phyloP scores from a whole-genome alignment of 92 coral and sea anemone species.

The Epizoanthus stellaris region DNA sequence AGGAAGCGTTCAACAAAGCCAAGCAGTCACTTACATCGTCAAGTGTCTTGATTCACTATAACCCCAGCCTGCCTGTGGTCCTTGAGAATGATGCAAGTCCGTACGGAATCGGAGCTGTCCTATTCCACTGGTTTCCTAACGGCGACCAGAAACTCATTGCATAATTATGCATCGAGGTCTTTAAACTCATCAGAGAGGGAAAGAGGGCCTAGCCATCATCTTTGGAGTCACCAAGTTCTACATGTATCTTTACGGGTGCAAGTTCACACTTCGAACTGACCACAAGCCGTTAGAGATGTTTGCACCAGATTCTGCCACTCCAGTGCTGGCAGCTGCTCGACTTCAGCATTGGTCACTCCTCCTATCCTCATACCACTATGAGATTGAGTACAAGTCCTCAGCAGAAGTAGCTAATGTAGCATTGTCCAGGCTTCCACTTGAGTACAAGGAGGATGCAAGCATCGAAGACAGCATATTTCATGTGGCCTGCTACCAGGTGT shows the following conservation, averaged over 20 bases:
- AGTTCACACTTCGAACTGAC: constrained; percentile 60
- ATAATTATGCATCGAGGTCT: constrained; percentile 48
- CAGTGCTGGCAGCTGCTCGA: constrained; percentile 41
- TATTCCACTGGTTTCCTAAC: constrained; percentile 45
- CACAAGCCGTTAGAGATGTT: constrained; percentile 55
- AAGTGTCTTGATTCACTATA: not conserved
- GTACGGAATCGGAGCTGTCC: constrained; percentile 56
- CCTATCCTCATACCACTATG: constrained; percentile 47
- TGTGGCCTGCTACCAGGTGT: too few relatives aligned
- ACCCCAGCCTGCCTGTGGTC: constrained; percentile 36
- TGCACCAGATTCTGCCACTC: constrained; percentile 69
- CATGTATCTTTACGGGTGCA: constrained; percentile 56
- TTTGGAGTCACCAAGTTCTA: constrained; percentile 10
- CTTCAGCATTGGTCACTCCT: constrained; percentile 67
- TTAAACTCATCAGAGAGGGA: not conserved
- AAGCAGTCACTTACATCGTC: constrained; percentile 49
- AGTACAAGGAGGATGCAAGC: too few relatives aligned
- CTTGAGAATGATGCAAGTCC: constrained; percentile 57
- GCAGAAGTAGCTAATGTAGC: not conserved
- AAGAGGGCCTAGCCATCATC: constrained; percentile 48
- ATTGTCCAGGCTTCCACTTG: too few relatives aligned
- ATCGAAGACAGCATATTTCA: too few relatives aligned
- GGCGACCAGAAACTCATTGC: constrained; percentile 45
- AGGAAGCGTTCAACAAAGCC: constrained; percentile 36
- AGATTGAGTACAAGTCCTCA: constrained; percentile 53